Evolutionary conservation across 2,797 vertebrate genomes (phyloP).

Genomic region (Trichosurus vulpecula): DNA sequence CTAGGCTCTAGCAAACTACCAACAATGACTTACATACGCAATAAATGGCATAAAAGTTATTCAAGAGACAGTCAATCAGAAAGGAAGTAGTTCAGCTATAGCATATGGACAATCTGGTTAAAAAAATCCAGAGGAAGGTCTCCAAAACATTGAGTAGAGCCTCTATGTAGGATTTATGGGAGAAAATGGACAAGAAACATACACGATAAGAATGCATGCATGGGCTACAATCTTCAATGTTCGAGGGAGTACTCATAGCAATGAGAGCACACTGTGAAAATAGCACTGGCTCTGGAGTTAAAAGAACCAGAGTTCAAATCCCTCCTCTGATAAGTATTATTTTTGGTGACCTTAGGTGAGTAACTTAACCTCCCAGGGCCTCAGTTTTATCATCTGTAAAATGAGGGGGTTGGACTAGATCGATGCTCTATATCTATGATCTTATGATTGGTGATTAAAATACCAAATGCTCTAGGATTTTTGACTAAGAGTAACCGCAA

Average conservation of each 20-base stretch:
- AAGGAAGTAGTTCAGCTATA: neutral
- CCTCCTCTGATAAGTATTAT: neutral
- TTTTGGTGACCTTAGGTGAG: neutral
- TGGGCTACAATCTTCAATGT: neutral
- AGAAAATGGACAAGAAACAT: neutral
- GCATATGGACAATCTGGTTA: neutral
- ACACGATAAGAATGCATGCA: neutral
- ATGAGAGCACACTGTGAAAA: neutral
- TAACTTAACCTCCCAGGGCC: neutral
- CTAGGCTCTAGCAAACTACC: neutral
- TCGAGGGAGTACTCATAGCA: neutral
- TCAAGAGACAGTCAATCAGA: neutral
- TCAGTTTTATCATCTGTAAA: neutral
- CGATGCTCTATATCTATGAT: neutral
- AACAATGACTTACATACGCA: neutral
- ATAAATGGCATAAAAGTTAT: neutral
- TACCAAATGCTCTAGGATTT: neutral
- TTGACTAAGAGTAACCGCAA: neutral
- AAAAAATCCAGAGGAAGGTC: neutral
- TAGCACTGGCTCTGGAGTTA: neutral
- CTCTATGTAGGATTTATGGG: neutral
- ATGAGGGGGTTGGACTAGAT: neutral
- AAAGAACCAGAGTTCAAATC: neutral
- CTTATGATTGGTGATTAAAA: neutral
- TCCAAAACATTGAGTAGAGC: neutral